Conservation (phyloP, 2,797 vertebrate species). For the Pelobates cultripes region DNA sequence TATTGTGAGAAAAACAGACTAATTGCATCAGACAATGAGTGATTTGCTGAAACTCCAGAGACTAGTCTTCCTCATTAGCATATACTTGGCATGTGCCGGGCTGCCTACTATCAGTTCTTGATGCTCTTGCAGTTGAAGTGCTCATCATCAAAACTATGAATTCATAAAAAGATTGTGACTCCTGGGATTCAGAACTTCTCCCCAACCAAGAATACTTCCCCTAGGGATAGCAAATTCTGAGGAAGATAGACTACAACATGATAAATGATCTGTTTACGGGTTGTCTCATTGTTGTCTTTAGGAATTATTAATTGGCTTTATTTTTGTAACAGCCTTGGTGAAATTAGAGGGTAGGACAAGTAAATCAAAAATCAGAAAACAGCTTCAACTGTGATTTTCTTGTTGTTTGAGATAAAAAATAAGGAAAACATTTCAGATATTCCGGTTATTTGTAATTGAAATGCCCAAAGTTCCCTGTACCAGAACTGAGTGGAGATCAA, state of each 20-base stretch:
- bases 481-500: not conserved
- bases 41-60: constrained; percentile 62
- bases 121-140: constrained; percentile 58
- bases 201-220: constrained; percentile 41
- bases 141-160: constrained; percentile 56
- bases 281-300: constrained; percentile 58
- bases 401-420: constrained; percentile 4
- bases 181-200: constrained; percentile 59
- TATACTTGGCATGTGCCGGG: constrained; percentile 61
- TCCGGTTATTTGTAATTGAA: not conserved
- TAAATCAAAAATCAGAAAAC: constrained; percentile 52
- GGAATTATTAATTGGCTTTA: constrained; percentile 59
- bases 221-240: constrained; percentile 54
- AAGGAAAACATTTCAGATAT: constrained; percentile 7
- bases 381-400: constrained; percentile 38
- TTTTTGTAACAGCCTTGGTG: constrained; percentile 57
- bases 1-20: constrained; percentile 65
- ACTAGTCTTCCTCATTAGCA: constrained; percentile 60
- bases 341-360: constrained; percentile 51
- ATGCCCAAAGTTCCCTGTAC: not conserved
- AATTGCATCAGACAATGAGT: constrained; percentile 67
- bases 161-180: constrained; percentile 54
- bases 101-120: constrained; percentile 65
- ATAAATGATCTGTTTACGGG: constrained; percentile 60
- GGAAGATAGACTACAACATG: constrained; percentile 58